Conservation (phyloP, 1,140 invertebrate genomes). For the Orius insidiosus region DNA sequence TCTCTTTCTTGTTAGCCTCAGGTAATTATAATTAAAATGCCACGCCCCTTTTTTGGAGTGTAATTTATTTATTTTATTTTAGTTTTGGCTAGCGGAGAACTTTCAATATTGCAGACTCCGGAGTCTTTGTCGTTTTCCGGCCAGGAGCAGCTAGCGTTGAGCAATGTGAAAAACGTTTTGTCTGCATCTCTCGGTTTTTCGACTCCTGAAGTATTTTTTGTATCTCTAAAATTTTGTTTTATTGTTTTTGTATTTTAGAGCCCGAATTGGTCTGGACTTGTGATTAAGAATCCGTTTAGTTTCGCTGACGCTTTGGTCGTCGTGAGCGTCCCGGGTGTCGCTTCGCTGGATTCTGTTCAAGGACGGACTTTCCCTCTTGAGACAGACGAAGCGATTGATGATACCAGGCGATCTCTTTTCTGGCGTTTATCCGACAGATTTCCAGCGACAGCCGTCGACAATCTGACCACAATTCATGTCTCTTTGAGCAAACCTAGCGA, state of each 20-base stretch:
- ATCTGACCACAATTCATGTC: constrained; percentile 10
- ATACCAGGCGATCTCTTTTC: constrained; percentile 39
- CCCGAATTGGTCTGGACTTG: constrained; percentile 50
- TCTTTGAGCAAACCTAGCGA: constrained; percentile 1
- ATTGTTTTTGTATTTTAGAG: constrained; percentile 29
- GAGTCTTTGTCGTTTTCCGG: constrained; percentile 12
- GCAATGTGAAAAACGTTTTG: constrained; percentile 15
- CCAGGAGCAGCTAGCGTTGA: constrained; percentile 13
- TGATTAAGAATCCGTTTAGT: constrained; percentile 51
- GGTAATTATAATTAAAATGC: too few species aligned
- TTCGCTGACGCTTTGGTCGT: constrained; percentile 58
- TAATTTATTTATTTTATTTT: not conserved
- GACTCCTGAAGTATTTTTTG: constrained; percentile 11
- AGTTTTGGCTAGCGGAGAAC: constrained; percentile 8
- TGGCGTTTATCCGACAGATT: constrained; percentile 38
- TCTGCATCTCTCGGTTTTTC: constrained; percentile 13
- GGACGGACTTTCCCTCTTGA: constrained; percentile 32
- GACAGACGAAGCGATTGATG: constrained; percentile 43
- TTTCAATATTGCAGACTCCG: constrained; percentile 13
- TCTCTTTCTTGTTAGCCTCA: too few species aligned
- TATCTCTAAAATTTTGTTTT: not conserved
- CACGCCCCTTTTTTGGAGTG: too few species aligned
- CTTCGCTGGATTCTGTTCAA: constrained; percentile 24
- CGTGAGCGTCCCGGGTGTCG: constrained; percentile 51
- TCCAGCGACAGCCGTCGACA: constrained; percentile 6